Percentiles rank a stretch among this genome's conserved stretches.
Evolutionary conservation across 2,888 invertebrate species (phyloP).

Genomic region (Catocala fraxini): DNA sequence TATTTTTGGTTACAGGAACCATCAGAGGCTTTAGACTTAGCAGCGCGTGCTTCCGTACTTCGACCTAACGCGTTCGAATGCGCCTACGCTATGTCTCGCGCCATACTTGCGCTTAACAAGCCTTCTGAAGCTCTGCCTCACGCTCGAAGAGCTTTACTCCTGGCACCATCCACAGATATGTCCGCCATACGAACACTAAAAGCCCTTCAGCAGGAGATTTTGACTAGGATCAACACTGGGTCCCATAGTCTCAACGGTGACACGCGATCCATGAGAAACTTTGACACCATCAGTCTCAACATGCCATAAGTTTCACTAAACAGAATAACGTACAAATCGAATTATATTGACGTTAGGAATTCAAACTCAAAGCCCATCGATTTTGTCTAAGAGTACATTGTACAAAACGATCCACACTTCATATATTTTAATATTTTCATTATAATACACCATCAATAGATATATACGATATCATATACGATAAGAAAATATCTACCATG

Average conservation of each 20-base stretch:
- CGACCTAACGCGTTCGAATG: constrained; percentile 97
- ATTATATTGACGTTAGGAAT: constrained; percentile 11
- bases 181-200: constrained; percentile 92
- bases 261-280: constrained; percentile 77
- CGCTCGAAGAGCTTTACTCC: constrained; percentile 92
- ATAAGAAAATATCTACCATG: not conserved
- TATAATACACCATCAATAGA: not conserved
- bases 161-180: constrained; percentile 91
- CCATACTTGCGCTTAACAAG: constrained; percentile 92
- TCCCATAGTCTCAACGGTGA: constrained; percentile 76
- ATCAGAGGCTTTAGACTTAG: constrained; percentile 95
- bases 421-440: constrained; percentile 4
- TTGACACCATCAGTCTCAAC: constrained; percentile 83
- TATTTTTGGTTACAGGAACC: constrained; percentile 90
- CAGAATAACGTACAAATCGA: constrained; percentile 32
- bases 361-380: constrained; percentile 37
- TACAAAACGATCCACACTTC: constrained; percentile 4
- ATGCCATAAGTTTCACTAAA: constrained; percentile 67
- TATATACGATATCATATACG: too few species aligned
- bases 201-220: constrained; percentile 92
- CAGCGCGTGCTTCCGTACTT: constrained; percentile 94
- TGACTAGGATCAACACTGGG: constrained; percentile 83
- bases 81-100: constrained; percentile 96
- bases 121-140: constrained; percentile 93
- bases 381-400: constrained; percentile 8